Percentiles rank a stretch among this genome's conserved stretches.
Conservation (phyloP, 37 sponge, comb jelly and placozoan genomes). For the Axinella damicornis region DNA sequence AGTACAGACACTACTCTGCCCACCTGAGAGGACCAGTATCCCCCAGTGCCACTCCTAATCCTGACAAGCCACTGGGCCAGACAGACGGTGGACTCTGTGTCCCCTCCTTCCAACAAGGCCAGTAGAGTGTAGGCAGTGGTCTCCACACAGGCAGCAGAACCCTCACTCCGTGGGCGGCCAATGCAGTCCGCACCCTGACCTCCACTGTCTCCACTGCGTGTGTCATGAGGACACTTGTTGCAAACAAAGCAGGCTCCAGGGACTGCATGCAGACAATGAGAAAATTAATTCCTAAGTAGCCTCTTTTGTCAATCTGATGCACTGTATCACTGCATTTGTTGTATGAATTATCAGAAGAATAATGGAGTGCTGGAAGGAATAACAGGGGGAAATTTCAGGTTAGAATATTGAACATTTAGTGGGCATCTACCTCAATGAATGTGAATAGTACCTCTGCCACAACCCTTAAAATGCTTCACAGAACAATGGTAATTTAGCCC, state of each 20-base stretch:
- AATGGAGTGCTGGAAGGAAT: too few relatives aligned
- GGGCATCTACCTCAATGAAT: too few relatives aligned
- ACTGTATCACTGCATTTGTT: too few relatives aligned
- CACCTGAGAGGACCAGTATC: conserved; percentile 64
- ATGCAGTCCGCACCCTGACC: not conserved
- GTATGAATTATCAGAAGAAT: too few relatives aligned
- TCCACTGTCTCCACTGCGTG: not conserved
- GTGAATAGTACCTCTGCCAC: too few relatives aligned
- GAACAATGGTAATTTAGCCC: too few relatives aligned
- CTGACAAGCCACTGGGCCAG: conserved; percentile 66
- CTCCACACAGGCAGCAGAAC: conserved; percentile 65
- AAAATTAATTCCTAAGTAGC: too few relatives aligned
- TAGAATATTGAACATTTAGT: too few relatives aligned
- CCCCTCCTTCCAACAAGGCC: conserved; percentile 37
- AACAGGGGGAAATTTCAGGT: too few relatives aligned
- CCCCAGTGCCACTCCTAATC: conserved; percentile 45
- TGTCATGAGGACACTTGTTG: conserved; percentile 30
- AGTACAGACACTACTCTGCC: too few relatives aligned
- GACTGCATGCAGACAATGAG: not conserved
- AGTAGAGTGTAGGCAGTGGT: conserved; percentile 70
- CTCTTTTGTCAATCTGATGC: too few relatives aligned
- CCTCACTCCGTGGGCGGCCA: conserved; percentile 23
- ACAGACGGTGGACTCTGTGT: conserved; percentile 31
- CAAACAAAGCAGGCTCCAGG: conserved; percentile 65
- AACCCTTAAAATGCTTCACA: too few relatives aligned